Base-by-base conservation (phyloP, 2,888 invertebrate species). In the Mesoligia furuncula region DNA sequence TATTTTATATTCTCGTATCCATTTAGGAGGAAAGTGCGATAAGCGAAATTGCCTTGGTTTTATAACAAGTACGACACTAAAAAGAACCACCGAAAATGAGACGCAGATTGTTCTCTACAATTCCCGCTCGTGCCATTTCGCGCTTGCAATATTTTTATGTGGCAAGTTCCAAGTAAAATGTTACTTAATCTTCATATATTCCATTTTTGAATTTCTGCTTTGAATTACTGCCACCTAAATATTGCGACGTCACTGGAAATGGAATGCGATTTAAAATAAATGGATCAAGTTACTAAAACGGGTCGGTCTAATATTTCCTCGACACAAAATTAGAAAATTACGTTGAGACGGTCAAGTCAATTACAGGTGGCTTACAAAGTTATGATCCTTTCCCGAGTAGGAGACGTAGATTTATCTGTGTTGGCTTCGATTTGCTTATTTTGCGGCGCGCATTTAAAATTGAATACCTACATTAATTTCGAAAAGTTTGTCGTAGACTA, bases 361-460 rank as follows among this genome's bases (percentile, higher is more conserved):
- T 95, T 95, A 94, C 92, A 93, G 92, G 90, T 92, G 92, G 93
- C 92, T 95, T 93, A 92, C 84, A 90, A 94, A 95, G 93, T 95
- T 95, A 93, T 94, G 93, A 94, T 92, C 91, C 91, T 84, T 88
- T 88, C 89, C 79, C 86, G 87, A 87, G 85, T 83, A 85, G 88
- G 84, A 90, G 93, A 94, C 94, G 89, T 84, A 88, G 93, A 95
- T 94, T 94, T 94, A 95, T 94, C 90, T 93, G 88, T 85, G 89
- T 91, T 90, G 88, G 88, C 89, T 92, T 90, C 91, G 92, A 93
- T 93, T 94, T 93, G 92, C 90, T 93, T 94, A 91, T 93, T 93
- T 92, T 89, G 83, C 88, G 89, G 80, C 80, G 85, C 84, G 85
- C 91, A 90, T 92, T 91, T 92, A 88, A 90, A 92, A 94, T 93